Evolutionary conservation across 2,113 vertebrate genomes (phyloP).

Genomic region (Leiothrix lutea): DNA sequence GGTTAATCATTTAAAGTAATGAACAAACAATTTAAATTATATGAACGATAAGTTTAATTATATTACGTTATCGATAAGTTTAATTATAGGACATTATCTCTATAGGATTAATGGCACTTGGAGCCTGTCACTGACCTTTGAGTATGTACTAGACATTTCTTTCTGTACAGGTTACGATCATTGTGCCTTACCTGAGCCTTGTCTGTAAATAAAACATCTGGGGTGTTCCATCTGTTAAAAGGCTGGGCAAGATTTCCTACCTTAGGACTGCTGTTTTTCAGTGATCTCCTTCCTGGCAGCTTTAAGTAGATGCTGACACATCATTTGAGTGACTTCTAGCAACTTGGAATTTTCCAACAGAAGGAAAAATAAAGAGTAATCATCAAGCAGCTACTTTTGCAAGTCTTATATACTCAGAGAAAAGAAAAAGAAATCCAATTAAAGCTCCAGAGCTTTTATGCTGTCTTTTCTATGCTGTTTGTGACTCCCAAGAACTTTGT

Average conservation of each 20-base stretch:
- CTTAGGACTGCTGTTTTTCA: not conserved
- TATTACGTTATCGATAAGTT: not conserved
- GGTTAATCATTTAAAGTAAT: not conserved
- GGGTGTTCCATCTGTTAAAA: not conserved
- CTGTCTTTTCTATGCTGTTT: not conserved
- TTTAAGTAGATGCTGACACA: not conserved
- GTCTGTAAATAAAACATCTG: not conserved
- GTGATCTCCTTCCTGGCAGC: not conserved
- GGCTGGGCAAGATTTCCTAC: not conserved
- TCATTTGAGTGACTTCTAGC: not conserved
- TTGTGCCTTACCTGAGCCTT: not conserved
- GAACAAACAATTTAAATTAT: not conserved
- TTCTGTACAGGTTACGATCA: not conserved
- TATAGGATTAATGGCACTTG: not conserved
- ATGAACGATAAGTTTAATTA: not conserved
- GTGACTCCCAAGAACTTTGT: not conserved
- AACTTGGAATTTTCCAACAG: not conserved
- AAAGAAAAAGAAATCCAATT: not conserved
- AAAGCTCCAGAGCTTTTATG: not conserved
- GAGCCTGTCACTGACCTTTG: not conserved
- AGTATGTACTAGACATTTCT: not conserved
- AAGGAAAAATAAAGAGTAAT: not conserved
- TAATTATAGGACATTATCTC: not conserved
- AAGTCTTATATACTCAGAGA: not conserved
- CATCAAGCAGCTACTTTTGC: not conserved